Evolutionary conservation across 2,113 vertebrate species (phyloP), one percentile per base, ranked within the genome.

Genomic region (Macaca mulatta): DNA sequence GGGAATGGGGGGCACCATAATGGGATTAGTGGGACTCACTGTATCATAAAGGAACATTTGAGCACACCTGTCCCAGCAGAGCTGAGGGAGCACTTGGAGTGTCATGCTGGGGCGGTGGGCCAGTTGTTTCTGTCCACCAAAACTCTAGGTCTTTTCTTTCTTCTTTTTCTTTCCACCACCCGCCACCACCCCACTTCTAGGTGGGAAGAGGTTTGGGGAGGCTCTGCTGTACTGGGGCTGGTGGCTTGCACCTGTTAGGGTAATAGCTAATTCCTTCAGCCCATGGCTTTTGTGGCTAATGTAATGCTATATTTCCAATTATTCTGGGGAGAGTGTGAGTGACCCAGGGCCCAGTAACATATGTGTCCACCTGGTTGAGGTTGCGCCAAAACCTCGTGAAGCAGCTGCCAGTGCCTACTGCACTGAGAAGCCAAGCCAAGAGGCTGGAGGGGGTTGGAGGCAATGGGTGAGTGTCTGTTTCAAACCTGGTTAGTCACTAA

Each of bases 51-150:
- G 45, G 59, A 61, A 32, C 23, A 1, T 55, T 40, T 55, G 59
- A 67, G 32, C 25, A 79, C 55, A 30, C 38, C n/a, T 57, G 32
- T 48, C 59, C 2, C 75, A 50, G 16, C 23, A 6, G 61, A 25
- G 40, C 30, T 12, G 16, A 22, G 17, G 0, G 2, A 8, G 6
- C 18, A 5, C n/a, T 12, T 40, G 43, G 16, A 30, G 67, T 30
- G 5, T 80, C 14, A 16, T 11, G 3, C 20, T 6, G 5, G 7
- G 12, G 20, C 8, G 2, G 11, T 8, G 16, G 35, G 45, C 1
- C 48, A 2, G 0, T 17, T 5, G 6, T 5, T 35, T 16, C 22
- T 57, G 2, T 5, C 10, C 2, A 2, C 3, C 2, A 32, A 74
- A 30, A 32, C 22, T 3, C n/a, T 89, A 32, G 6, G 7, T 9